phyloP scores from a whole-genome alignment of 2,888 invertebrate species.

The Calameuta filiformis region DNA sequence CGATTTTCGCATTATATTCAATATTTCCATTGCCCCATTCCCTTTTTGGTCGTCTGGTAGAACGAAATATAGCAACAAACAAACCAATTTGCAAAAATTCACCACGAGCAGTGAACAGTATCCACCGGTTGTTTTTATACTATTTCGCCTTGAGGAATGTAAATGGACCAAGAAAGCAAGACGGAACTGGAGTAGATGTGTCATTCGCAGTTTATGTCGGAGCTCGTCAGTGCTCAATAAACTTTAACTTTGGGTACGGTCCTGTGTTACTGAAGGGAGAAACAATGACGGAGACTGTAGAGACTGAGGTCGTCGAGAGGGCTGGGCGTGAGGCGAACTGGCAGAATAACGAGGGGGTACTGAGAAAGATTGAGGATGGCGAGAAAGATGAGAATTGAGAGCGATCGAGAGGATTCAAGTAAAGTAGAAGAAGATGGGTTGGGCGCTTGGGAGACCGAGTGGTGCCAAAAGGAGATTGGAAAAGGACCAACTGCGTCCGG shows the following conservation, averaged over 20 bases:
- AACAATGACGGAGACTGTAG: neutral
- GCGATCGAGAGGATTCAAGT: neutral
- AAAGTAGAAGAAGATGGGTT: neutral
- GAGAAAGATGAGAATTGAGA: neutral
- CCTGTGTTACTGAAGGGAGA: neutral
- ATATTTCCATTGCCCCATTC: too few relatives aligned
- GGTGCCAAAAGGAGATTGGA: neutral
- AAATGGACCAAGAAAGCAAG: neutral
- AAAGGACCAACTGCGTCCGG: neutral
- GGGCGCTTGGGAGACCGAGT: neutral
- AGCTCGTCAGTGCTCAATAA: neutral
- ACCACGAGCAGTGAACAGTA: neutral
- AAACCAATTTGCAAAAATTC: neutral
- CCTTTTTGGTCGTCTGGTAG: neutral
- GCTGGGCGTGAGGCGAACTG: neutral
- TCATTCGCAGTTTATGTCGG: neutral
- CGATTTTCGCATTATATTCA: too few relatives aligned
- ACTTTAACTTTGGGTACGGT: neutral
- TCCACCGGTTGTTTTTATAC: neutral
- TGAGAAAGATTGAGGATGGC: neutral
- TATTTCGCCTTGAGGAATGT: neutral
- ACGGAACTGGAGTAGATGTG: neutral
- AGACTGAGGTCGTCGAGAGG: neutral
- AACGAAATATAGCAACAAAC: neutral
- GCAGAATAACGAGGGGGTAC: neutral